phyloP scores from a whole-genome alignment of 1,140 invertebrate genomes.

The Drosophila arawakana region DNA sequence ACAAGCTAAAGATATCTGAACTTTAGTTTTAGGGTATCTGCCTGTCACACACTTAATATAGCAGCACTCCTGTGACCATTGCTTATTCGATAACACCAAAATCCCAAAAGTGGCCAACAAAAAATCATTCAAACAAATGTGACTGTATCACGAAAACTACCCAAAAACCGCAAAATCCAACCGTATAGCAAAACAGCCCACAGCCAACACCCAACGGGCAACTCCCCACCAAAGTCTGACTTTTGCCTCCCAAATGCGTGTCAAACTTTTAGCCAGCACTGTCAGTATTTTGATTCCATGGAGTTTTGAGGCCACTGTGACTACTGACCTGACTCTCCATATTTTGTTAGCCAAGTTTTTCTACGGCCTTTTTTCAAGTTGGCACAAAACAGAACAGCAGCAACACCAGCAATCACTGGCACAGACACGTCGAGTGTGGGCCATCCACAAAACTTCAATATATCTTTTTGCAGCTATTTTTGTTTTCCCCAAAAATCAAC shows the following conservation, averaged over 20 bases:
- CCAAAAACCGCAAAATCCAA: background rate
- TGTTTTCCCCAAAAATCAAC: constrained; percentile 3
- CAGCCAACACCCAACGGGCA: too few relatives aligned
- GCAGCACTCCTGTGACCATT: background rate
- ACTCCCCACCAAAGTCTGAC: background rate
- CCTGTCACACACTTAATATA: background rate
- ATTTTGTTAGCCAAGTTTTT: constrained; percentile 20
- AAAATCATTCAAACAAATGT: constrained; percentile 20
- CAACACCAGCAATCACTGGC: constrained; percentile 33
- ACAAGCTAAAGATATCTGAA: too few relatives aligned
- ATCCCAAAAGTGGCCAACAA: constrained; percentile 13
- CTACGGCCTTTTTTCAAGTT: background rate
- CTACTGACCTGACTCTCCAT: constrained; percentile 16
- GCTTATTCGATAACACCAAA: constrained; percentile 27
- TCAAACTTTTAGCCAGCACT: constrained; percentile 42
- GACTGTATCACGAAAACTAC: background rate
- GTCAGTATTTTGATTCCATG: constrained; percentile 47
- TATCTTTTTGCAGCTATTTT: background rate
- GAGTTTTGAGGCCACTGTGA: constrained; percentile 30
- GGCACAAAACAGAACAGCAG: background rate
- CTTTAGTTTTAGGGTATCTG: background rate
- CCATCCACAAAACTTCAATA: constrained; percentile 6
- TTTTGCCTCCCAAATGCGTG: constrained; percentile 30
- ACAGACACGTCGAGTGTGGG: constrained; percentile 14
- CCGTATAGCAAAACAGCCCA: background rate